Evolutionary conservation across 2,888 invertebrate species (phyloP).

Genomic region (Cyclophora albipunctata): DNA sequence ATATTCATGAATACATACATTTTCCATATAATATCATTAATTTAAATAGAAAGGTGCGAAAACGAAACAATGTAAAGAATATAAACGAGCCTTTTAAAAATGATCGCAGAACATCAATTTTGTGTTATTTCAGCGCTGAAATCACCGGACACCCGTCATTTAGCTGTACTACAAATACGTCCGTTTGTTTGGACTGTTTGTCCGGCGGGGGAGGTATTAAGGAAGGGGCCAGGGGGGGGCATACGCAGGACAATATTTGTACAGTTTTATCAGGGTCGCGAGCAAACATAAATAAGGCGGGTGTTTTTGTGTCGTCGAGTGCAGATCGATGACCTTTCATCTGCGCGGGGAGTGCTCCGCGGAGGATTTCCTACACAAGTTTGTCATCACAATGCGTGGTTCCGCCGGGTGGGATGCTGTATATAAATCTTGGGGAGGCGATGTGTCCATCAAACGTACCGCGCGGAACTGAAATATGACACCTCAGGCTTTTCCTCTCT

Average conservation of each 20-base stretch:
- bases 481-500: too few species aligned
- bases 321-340: slow-evolving; percentile 10
- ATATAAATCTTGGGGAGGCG: too few species aligned
- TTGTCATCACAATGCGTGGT: too few species aligned
- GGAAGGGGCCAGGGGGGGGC: slow-evolving; percentile 3
- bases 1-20: too few species aligned
- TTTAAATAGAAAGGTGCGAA: too few species aligned
- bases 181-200: slow-evolving; percentile 15
- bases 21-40: too few species aligned
- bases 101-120: background rate
- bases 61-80: too few species aligned
- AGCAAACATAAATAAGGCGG: slow-evolving; percentile 19
- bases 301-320: slow-evolving; percentile 18
- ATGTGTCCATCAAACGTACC: too few species aligned
- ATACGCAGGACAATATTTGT: slow-evolving; percentile 15
- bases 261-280: slow-evolving; percentile 21
- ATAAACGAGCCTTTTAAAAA: too few species aligned
- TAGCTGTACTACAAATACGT: slow-evolving; percentile 16
- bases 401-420: too few species aligned
- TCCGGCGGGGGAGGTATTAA: background rate
- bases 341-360: background rate
- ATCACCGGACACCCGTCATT: slow-evolving; percentile 19
- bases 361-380: background rate
- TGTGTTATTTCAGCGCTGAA: slow-evolving; percentile 6
- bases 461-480: too few species aligned